Evolutionary conservation across 2,888 invertebrate genomes (phyloP), one percentile per base, ranked within the genome.

Genomic region (Noctua fimbriata): DNA sequence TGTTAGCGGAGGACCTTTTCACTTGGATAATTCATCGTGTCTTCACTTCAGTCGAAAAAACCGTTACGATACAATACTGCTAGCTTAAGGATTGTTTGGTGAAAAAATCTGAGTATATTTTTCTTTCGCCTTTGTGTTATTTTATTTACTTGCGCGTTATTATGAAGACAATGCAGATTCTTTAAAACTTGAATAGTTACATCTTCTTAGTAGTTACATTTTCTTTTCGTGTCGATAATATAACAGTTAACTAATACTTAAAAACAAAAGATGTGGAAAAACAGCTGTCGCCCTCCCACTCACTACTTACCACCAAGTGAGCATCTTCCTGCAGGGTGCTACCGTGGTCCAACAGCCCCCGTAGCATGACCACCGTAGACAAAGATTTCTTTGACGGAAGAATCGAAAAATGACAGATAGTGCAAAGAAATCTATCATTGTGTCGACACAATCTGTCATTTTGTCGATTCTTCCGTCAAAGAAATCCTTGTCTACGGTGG

Each of bases 1-100:
- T 87, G 88, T 87, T 88, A 86, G 87, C 70, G 76, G 65, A 85
- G 79, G 78, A 85, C 86, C 86, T 86, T 88, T 89, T 85, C 86
- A 88, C 83, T 83, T 77, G 79, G 81, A 86, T 88, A 88, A 84
- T 86, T 89, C 83, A 84, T 88, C 80, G 82, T 86, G 82, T 81
- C 81, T 82, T 74, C 76, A 82, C 76, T 86, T 73, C 63, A 72
- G 52, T 49, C 55, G 71, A 80, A 88, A 79, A 83, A 84, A 81
- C 67, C 71, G 70, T 75, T 74, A 41, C 60, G 65, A 79, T 79
- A 84, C 77, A 81, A 85, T 80, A 82, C 79, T 65, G 49, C 32
- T 65, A 66, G 70, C 58, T 32, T 49, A 66, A 49, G 55, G 41
- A 81, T 74, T 74, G 77, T 85, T 81, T 79, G 47, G 41, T 63